Evolutionary conservation across 2,888 invertebrate species (phyloP).

Genomic region (Melanargia galathea): DNA sequence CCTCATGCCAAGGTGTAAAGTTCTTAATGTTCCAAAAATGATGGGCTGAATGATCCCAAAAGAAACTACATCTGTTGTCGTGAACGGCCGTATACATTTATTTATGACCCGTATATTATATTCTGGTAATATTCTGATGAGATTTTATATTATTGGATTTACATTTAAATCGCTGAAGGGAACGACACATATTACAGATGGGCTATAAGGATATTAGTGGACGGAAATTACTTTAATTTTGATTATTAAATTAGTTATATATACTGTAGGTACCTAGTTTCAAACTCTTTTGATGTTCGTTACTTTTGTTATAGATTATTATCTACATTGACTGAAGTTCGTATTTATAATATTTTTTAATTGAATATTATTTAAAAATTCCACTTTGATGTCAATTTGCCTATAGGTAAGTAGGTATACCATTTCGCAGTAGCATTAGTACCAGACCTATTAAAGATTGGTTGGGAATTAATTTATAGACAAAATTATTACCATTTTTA

Average conservation of each 20-base stretch:
- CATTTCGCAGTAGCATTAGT: too few relatives aligned
- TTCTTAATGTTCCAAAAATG: slow-evolving; percentile 54
- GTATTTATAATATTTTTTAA: not conserved
- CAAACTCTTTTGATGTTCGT: not conserved
- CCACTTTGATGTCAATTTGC: too few relatives aligned
- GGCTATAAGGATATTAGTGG: slow-evolving; percentile 37
- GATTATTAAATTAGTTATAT: slow-evolving; percentile 1
- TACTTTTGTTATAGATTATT: not conserved
- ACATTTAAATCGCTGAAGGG: slow-evolving; percentile 62
- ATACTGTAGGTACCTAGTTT: not conserved
- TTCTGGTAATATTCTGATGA: slow-evolving; percentile 53
- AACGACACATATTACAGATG: slow-evolving; percentile 46
- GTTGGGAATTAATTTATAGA: not conserved
- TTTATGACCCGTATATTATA: slow-evolving; percentile 36
- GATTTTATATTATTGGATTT: slow-evolving; percentile 61
- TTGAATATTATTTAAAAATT: not conserved
- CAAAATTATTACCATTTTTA: not conserved
- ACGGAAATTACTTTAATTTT: slow-evolving; percentile 20
- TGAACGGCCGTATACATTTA: slow-evolving; percentile 54
- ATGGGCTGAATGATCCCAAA: slow-evolving; percentile 43
- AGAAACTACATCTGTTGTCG: slow-evolving; percentile 50
- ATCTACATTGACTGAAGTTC: not conserved
- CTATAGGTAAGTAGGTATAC: not conserved
- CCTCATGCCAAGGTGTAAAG: slow-evolving; percentile 47
- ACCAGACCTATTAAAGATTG: not conserved